Base-by-base conservation (phyloP, 2,888 invertebrate genomes). In the Zelleria hepariella region DNA sequence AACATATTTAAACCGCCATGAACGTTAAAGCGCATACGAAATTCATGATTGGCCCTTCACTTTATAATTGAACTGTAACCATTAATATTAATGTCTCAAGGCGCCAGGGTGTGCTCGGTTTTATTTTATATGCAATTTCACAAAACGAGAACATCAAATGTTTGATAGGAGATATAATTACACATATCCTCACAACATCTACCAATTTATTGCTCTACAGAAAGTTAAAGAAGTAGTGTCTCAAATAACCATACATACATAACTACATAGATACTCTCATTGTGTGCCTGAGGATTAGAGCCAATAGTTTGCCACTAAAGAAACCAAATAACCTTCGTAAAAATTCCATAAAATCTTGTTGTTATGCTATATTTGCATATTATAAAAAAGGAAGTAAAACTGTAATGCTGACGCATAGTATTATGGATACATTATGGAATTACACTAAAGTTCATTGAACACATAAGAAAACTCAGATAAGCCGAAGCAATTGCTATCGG, bases 401-500 rank as follows among this genome's bases (percentile, higher is more conserved):
- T n/a, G 53, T 24, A 10, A 53, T n/a, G n/a, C n/a, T n/a, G n/a
- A n/a, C 24, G n/a, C 25, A 1, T 24, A 24, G 23, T 53, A 53
- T n/a, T 15, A 24, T 52, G 21, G 2, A 21, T 26, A 49, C 24
- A 24, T 49, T 8, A 20, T n/a, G 21, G 5, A 24, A 59, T 56
- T 55, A 42, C 27, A 56, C 42, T 59, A 59, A 56, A 57, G 60
- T 57, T 60, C 60, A 60, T 32, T 57, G 52, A 32, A 60, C 60
- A 57, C 42, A 52, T 51, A 47, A 27, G 24, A 25, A 20, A 47
- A 51, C 25, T 10, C 18, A 53, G 58, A 54, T 60, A 54, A 58
- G 60, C 49, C 48, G 26, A 60, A 58, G 15, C 15, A 24, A 42
- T 21, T 73, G 70, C 73, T 80, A 86, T 83, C 81, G 76, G 75